phyloP scores from a whole-genome alignment of 1,140 invertebrate genomes.

The Ostrea denselamellosa region DNA sequence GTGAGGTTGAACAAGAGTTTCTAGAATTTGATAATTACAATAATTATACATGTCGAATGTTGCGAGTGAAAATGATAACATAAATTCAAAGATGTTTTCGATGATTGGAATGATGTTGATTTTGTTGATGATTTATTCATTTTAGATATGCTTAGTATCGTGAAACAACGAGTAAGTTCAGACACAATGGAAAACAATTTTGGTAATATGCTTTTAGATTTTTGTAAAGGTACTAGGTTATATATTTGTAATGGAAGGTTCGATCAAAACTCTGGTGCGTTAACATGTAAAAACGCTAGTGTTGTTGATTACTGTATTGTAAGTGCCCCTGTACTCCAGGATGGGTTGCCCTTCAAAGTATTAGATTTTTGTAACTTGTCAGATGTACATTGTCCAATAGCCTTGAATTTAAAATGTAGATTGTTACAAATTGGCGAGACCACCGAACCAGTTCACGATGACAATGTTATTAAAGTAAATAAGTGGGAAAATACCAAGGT shows the following conservation, averaged over 20 bases:
- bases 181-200: too few species aligned
- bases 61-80: not conserved
- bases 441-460: not conserved
- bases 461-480: not conserved
- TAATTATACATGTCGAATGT: slow-evolving; percentile 4
- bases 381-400: not conserved
- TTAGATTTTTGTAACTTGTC: too few species aligned
- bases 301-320: too few species aligned
- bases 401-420: not conserved
- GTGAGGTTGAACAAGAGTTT: not conserved
- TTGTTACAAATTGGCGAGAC: not conserved
- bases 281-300: too few species aligned
- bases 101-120: too few species aligned
- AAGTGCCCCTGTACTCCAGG: too few species aligned
- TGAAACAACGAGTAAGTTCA: not conserved
- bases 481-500: not conserved
- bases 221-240: too few species aligned
- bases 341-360: too few species aligned
- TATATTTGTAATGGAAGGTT: too few species aligned
- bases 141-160: not conserved
- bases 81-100: not conserved
- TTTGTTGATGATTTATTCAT: not conserved
- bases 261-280: too few species aligned
- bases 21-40: not conserved
- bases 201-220: too few species aligned